These are phyloP conservation scores for Megamerina dolium DNA, from an alignment of 2,888 invertebrate genomes.

Conservation along the genomic window DNA sequence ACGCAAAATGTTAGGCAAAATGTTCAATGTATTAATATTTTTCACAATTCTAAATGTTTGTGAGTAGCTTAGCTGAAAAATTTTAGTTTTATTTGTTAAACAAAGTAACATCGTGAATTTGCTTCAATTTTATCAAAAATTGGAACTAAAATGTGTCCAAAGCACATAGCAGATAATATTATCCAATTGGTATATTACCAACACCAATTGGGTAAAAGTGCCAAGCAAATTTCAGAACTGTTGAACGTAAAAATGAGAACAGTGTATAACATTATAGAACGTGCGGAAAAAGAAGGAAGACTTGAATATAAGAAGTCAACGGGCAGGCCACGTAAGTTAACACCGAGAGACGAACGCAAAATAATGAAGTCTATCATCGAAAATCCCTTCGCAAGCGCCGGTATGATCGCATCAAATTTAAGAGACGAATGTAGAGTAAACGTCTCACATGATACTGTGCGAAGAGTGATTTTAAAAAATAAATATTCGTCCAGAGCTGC, in stretches of 20 bases:
- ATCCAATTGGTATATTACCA: neutral
- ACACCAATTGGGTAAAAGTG: neutral
- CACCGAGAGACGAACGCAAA: neutral
- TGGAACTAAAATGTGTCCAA: neutral
- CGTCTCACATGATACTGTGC: conserved; percentile 4
- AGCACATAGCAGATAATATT: neutral
- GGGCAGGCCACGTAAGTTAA: neutral
- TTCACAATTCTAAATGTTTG: too few relatives aligned
- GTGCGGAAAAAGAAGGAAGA: conserved; percentile 1
- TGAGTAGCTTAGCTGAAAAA: too few relatives aligned
- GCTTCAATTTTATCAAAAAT: too few relatives aligned
- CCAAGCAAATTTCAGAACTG: neutral
- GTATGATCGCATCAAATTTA: neutral
- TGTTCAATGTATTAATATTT: too few relatives aligned
- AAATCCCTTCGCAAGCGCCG: neutral
- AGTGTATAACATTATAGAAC: conserved; percentile 3
- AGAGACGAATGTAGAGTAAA: neutral
- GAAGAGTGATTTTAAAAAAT: neutral
- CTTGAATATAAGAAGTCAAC: neutral
- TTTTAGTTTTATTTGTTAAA: too few relatives aligned
- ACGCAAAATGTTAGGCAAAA: too few relatives aligned
- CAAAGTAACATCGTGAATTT: too few relatives aligned
- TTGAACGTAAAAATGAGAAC: neutral
- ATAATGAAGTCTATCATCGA: neutral
- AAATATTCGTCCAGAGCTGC: conserved; percentile 3